Percentiles rank a stretch among this genome's conserved stretches.
These are phyloP conservation scores for Conchocele bisecta DNA, from an alignment of 2,888 invertebrate genomes.

Conservation along the genomic window DNA sequence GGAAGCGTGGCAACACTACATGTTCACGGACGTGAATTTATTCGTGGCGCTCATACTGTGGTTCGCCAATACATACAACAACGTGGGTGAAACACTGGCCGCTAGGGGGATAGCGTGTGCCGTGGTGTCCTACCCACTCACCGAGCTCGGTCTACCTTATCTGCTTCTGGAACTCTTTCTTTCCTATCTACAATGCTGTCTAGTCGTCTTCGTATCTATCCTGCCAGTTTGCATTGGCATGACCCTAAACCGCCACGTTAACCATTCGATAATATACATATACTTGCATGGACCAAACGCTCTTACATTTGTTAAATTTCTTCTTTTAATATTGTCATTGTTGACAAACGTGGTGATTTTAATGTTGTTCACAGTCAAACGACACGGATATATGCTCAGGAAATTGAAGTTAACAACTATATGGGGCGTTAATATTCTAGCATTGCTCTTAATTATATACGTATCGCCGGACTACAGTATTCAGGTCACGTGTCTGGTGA, in stretches of 20 bases:
- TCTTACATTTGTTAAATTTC: no score
- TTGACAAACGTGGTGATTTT: neutral
- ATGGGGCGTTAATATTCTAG: neutral
- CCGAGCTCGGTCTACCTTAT: constrained; percentile 46
- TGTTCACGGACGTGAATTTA: constrained; percentile 66
- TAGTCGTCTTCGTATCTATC: constrained; percentile 24
- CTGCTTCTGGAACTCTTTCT: constrained; percentile 57
- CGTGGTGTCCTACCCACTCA: constrained; percentile 68
- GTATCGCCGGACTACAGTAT: neutral
- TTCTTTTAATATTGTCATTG: neutral
- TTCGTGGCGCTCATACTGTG: constrained; percentile 56
- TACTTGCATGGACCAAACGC: neutral
- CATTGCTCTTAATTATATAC: neutral
- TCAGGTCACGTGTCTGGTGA: constrained; percentile 3
- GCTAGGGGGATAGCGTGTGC: constrained; percentile 64
- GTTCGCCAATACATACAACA: constrained; percentile 55
- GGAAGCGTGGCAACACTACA: constrained; percentile 65
- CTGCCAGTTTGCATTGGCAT: neutral
- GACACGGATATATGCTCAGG: neutral
- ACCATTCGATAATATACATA: no score
- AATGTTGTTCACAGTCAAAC: neutral
- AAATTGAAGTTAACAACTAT: neutral
- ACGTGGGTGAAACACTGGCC: constrained; percentile 64
- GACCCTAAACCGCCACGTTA: neutral
- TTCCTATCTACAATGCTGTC: constrained; percentile 56